phyloP scores from a whole-genome alignment of 1,140 invertebrate species.

The Oryctes rhinoceros region DNA sequence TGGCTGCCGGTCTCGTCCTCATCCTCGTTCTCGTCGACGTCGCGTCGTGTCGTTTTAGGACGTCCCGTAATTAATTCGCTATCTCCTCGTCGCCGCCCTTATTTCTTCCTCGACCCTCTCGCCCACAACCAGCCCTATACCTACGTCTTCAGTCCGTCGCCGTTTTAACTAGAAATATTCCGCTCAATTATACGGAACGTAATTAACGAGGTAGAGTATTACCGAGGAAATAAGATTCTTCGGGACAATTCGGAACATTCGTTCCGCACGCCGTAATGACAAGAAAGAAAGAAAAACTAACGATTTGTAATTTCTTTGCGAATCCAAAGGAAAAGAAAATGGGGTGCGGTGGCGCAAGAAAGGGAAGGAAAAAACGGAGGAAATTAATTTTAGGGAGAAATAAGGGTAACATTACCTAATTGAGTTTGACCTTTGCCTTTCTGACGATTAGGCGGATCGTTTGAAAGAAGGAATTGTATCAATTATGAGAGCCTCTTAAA shows the following conservation, averaged over 20 bases:
- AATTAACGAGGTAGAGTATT: background rate
- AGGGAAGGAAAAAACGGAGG: no score
- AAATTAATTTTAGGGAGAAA: no score
- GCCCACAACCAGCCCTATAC: no score
- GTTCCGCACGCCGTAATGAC: background rate
- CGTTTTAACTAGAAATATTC: slow-evolving; percentile 1
- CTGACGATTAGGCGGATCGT: no score
- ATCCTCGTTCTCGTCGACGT: background rate
- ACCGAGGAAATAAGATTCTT: background rate
- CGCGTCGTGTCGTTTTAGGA: background rate
- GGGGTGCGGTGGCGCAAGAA: no score
- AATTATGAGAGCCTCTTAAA: no score
- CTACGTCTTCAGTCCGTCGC: background rate
- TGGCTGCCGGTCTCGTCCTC: background rate
- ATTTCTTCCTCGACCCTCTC: background rate
- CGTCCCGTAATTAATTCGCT: slow-evolving; percentile 8
- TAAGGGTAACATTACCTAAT: no score
- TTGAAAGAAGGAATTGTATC: no score
- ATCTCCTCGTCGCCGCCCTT: background rate
- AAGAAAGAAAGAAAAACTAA: background rate
- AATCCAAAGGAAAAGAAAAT: no score
- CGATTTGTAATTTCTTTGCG: background rate
- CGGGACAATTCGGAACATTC: background rate
- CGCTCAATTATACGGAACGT: slow-evolving; percentile 8
- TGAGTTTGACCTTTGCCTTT: no score